Conservation (phyloP, 1,140 invertebrate genomes). For the Pogonomyrmex barbatus region DNA sequence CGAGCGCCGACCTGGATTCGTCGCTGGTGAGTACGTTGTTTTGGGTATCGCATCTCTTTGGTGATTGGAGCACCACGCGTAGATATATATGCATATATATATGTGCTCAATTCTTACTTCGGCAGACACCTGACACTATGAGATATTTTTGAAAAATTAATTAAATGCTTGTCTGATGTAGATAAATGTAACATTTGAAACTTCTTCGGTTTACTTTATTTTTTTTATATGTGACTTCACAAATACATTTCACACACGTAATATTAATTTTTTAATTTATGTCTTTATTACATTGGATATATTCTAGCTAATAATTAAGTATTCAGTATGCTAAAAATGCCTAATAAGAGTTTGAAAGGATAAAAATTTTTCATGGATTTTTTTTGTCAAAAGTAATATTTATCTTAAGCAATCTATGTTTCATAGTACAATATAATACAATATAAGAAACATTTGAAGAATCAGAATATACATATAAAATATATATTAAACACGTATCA, state of each 20-base stretch:
- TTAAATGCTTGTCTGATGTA: too few relatives aligned
- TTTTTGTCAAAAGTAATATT: not conserved
- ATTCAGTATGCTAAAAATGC: not conserved
- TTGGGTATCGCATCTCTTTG: slow-evolving; percentile 61
- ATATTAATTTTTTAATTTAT: slow-evolving; percentile 6
- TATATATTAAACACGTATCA: not conserved
- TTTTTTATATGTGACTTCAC: not conserved
- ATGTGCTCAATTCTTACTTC: not conserved
- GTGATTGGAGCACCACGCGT: not conserved
- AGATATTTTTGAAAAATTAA: too few relatives aligned
- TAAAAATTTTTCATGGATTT: not conserved
- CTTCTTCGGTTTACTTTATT: not conserved
- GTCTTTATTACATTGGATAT: not conserved
- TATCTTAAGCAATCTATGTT: not conserved
- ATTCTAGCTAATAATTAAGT: not conserved
- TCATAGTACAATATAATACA: not conserved
- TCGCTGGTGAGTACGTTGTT: slow-evolving; percentile 57
- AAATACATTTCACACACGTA: not conserved
- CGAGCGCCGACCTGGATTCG: slow-evolving; percentile 42
- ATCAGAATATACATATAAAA: not conserved
- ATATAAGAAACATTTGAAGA: not conserved
- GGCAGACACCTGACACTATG: not conserved
- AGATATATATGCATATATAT: too few relatives aligned
- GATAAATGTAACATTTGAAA: not conserved
- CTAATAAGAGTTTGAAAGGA: not conserved